A percentile compares a stretch with the other conserved stretches of the same genome.
phyloP scores from a whole-genome alignment of 2,888 invertebrate species.

The Willowsia nigromaculata region DNA sequence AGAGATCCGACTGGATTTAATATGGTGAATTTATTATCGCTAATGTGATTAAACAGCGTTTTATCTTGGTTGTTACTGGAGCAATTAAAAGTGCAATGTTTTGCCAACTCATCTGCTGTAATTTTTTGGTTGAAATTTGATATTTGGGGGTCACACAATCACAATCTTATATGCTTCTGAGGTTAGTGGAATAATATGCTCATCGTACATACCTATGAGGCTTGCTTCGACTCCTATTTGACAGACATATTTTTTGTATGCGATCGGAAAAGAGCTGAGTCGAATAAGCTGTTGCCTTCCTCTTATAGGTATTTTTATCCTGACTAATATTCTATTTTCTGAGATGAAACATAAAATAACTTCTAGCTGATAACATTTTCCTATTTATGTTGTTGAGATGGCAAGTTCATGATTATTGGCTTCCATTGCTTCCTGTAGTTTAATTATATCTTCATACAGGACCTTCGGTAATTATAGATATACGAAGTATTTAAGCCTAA shows the following conservation, averaged over 20 bases:
- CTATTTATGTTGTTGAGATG: background rate
- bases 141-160: too few relatives aligned
- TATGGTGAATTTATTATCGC: background rate
- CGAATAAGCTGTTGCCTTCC: background rate
- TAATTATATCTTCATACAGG: background rate
- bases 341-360: too few relatives aligned
- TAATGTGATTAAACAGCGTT: background rate
- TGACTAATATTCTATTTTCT: too few relatives aligned
- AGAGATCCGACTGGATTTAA: background rate
- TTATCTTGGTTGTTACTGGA: background rate
- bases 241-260: background rate
- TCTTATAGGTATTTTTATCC: background rate
- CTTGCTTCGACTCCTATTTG: background rate
- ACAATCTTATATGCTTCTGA: background rate
- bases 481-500: too few relatives aligned
- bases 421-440: background rate
- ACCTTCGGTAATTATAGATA: too few relatives aligned
- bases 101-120: background rate
- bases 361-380: too few relatives aligned
- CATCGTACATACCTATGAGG: background rate
- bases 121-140: too few relatives aligned
- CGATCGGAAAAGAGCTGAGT: background rate
- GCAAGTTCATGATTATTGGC: background rate
- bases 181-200: background rate
- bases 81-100: background rate